phyloP scores from a whole-genome alignment of 2,797 vertebrate genomes.

The Nasua narica region DNA sequence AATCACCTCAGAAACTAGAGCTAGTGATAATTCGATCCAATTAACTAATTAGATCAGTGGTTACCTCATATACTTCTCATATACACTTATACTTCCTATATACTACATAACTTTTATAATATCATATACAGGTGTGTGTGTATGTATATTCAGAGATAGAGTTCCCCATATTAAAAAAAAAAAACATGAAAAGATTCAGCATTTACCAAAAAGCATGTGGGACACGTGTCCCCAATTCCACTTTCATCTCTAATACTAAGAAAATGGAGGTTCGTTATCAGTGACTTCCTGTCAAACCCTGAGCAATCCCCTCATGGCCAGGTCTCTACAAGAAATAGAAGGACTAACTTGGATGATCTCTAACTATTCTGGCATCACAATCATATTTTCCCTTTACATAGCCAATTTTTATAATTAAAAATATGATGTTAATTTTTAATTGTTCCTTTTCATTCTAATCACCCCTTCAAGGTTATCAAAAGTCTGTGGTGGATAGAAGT shows the following conservation, averaged over 20 bases:
- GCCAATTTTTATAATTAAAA: conserved; percentile 14
- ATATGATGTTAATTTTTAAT: not conserved
- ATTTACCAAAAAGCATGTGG: not conserved
- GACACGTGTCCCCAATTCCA: not conserved
- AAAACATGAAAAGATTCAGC: not conserved
- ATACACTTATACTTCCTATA: not conserved
- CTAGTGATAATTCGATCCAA: not conserved
- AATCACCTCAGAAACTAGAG: not conserved
- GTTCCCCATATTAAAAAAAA: not conserved
- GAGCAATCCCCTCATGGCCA: not conserved
- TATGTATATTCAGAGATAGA: not conserved
- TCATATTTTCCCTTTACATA: not conserved
- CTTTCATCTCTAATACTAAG: not conserved
- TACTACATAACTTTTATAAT: not conserved
- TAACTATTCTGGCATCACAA: not conserved
- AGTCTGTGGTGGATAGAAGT: not conserved
- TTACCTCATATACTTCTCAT: not conserved
- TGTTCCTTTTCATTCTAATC: not conserved
- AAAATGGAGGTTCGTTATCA: not conserved
- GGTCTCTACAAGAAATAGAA: not conserved
- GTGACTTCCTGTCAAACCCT: not conserved
- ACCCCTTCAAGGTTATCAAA: conserved; percentile 11
- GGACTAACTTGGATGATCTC: not conserved
- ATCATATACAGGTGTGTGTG: not conserved
- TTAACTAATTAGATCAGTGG: not conserved